phyloP scores from a whole-genome alignment of 2,113 vertebrate genomes.

The Apaloderma vittatum region DNA sequence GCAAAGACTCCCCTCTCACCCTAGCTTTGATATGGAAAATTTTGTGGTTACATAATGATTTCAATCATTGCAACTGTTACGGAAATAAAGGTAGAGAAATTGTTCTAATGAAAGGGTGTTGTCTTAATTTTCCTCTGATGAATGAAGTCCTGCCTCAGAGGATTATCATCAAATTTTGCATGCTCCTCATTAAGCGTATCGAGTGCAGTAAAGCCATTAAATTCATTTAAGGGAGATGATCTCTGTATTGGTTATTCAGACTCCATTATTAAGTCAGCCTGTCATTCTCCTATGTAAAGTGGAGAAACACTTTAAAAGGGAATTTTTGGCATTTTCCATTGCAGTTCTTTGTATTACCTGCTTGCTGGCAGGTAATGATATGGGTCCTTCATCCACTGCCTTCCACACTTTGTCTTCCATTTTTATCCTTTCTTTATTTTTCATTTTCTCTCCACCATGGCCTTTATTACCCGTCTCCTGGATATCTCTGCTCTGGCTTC shows the following conservation, averaged over 20 bases:
- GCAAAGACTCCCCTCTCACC: not conserved
- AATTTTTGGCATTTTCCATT: not conserved
- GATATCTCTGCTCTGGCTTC: not conserved
- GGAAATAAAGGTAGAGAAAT: not conserved
- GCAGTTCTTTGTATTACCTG: not conserved
- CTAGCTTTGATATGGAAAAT: not conserved
- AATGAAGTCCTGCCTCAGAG: not conserved
- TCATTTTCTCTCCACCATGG: not conserved
- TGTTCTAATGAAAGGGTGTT: not conserved
- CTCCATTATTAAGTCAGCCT: not conserved
- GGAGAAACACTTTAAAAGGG: not conserved
- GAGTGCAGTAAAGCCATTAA: not conserved
- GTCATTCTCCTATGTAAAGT: not conserved
- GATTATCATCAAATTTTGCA: not conserved
- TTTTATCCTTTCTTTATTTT: not conserved
- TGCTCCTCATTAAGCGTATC: not conserved
- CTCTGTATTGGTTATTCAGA: not conserved
- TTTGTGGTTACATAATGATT: not conserved
- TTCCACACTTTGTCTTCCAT: not conserved
- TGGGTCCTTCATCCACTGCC: not conserved
- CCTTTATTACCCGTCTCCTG: not conserved
- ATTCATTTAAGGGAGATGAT: not conserved
- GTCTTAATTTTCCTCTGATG: not conserved
- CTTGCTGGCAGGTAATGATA: not conserved
- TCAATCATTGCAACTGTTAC: not conserved